A percentile compares a stretch with the other conserved stretches of the same genome.
Conservation (phyloP, 2,888 invertebrate genomes). For the Rhamphomyia laevipes region DNA sequence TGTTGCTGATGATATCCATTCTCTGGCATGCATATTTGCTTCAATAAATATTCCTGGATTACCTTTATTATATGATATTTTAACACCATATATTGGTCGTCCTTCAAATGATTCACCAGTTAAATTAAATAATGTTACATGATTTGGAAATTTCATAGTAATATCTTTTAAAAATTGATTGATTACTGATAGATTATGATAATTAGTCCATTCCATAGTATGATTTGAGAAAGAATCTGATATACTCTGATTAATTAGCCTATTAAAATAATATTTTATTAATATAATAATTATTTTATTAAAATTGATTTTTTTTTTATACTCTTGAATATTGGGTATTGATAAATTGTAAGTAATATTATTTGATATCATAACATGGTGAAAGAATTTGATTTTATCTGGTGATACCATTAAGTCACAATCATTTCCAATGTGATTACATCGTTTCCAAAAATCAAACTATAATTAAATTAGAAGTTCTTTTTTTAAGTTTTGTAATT, state of each 20-base stretch:
- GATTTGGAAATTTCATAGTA: slow-evolving; percentile 37
- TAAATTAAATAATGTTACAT: slow-evolving; percentile 37
- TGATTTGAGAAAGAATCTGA: slow-evolving; percentile 16
- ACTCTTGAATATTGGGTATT: slow-evolving; percentile 50
- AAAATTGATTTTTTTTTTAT: slow-evolving; percentile 21
- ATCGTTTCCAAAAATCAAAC: background rate
- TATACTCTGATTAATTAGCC: slow-evolving; percentile 41
- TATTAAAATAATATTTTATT: slow-evolving; percentile 18
- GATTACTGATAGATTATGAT: slow-evolving; percentile 47
- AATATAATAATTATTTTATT: slow-evolving; percentile 4
- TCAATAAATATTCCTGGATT: slow-evolving; percentile 51
- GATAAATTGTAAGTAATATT: slow-evolving; percentile 37
- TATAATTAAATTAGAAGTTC: no score
- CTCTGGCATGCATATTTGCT: slow-evolving; percentile 52
- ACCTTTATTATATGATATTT: slow-evolving; percentile 33
- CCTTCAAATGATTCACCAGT: slow-evolving; percentile 49
- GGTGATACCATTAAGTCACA: slow-evolving; percentile 52
- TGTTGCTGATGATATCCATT: slow-evolving; percentile 63
- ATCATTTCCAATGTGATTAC: slow-evolving; percentile 19
- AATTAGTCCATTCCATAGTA: slow-evolving; percentile 44
- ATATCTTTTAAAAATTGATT: slow-evolving; percentile 46
- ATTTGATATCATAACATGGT: slow-evolving; percentile 31
- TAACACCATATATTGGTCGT: slow-evolving; percentile 46
- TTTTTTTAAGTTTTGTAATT: no score
- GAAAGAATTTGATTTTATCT: slow-evolving; percentile 37